Conservation (phyloP, 2,888 invertebrate genomes). For the Micoletzkya japonica region DNA sequence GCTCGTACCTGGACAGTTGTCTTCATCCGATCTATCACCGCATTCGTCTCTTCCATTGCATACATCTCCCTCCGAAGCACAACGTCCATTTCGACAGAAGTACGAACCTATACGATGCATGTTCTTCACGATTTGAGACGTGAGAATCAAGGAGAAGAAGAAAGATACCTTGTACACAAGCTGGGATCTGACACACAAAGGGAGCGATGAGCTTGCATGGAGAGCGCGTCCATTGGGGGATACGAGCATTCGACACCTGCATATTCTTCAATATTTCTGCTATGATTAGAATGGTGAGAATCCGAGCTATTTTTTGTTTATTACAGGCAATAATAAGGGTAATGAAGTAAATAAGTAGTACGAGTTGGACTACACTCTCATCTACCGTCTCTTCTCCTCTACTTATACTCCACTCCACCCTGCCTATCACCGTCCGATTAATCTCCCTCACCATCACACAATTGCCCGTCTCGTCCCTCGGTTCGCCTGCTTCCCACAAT, state of each 20-base stretch:
- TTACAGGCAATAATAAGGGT: too few relatives aligned
- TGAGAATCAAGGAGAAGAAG: constrained; percentile 3
- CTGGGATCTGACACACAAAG: constrained; percentile 87
- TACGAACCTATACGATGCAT: constrained; percentile 53
- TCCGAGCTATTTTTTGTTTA: too few relatives aligned
- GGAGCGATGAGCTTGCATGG: constrained; percentile 91
- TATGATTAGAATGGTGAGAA: too few relatives aligned
- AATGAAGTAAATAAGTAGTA: too few relatives aligned
- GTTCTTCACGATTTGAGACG: neutral
- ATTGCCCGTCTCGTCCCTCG: constrained; percentile 71
- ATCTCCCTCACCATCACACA: constrained; percentile 21
- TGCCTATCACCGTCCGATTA: neutral
- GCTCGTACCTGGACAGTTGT: constrained; percentile 61
- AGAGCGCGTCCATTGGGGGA: constrained; percentile 80
- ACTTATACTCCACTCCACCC: neutral
- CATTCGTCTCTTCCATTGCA: constrained; percentile 64
- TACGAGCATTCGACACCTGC: constrained; percentile 23
- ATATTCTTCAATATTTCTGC: too few relatives aligned
- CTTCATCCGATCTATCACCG: constrained; percentile 63
- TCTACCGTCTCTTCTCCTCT: neutral
- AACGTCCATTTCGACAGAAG: constrained; percentile 63
- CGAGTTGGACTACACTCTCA: too few relatives aligned
- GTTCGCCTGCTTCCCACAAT: constrained; percentile 88
- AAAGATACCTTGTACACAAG: constrained; percentile 77
- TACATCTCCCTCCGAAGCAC: constrained; percentile 52